A percentile compares a stretch with the other conserved stretches of the same genome.
Conservation (phyloP, 2,888 invertebrate genomes). For the Orthosia gracilis region DNA sequence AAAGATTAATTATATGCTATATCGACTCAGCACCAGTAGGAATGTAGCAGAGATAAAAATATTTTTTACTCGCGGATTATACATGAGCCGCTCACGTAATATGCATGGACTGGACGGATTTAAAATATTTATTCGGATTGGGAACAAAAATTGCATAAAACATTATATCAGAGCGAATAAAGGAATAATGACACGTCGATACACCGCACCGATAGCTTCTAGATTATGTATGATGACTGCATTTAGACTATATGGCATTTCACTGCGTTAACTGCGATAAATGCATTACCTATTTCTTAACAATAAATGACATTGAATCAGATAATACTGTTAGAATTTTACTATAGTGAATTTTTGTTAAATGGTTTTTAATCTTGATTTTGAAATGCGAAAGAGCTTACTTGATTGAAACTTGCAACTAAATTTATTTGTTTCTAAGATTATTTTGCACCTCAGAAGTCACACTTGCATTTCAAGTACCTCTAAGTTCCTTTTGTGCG, state of each 20-base stretch:
- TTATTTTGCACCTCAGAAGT: too few relatives aligned
- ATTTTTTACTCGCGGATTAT: slow-evolving; percentile 37
- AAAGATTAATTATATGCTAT: background rate
- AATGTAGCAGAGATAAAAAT: slow-evolving; percentile 37
- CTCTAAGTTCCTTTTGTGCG: too few relatives aligned
- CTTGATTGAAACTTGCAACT: background rate
- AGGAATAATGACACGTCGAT: slow-evolving; percentile 62
- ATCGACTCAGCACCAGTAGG: slow-evolving; percentile 1
- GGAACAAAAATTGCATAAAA: slow-evolving; percentile 63
- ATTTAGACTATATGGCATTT: slow-evolving; percentile 61
- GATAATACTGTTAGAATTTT: background rate
- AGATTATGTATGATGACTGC: slow-evolving; percentile 54
- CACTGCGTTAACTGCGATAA: slow-evolving; percentile 20
- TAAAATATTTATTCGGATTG: slow-evolving; percentile 62
- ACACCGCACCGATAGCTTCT: slow-evolving; percentile 44
- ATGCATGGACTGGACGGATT: slow-evolving; percentile 44
- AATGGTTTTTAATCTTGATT: background rate
- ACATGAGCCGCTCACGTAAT: slow-evolving; percentile 42
- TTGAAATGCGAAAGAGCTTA: background rate
- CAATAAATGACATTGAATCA: slow-evolving; percentile 18
- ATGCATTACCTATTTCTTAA: slow-evolving; percentile 30
- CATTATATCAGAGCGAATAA: slow-evolving; percentile 58
- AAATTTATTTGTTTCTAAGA: background rate
- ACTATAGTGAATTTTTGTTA: background rate
- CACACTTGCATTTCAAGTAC: too few relatives aligned